Base-by-base conservation (phyloP, 2,888 invertebrate species). In the Saturnia japonica region DNA sequence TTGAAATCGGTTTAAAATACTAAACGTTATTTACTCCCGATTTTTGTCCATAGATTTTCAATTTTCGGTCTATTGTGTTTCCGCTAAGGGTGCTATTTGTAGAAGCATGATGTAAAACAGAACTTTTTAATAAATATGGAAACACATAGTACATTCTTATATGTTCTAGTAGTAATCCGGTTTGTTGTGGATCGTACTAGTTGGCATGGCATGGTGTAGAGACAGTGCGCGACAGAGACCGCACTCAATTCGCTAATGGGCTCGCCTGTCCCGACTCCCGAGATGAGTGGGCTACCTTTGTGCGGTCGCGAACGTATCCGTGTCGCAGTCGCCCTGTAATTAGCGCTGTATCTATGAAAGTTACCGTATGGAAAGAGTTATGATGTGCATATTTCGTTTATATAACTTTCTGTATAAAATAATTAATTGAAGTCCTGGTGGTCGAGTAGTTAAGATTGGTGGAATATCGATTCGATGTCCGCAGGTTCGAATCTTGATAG, bases 181-280 rank as follows among this genome's bases (percentile, higher is more conserved):
- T 22, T n/a, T 54, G 57, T 28, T 25, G 57, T 28, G 57, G 19
- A 28, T 28, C 57, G 57, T 60, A 60, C 28, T 60, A 60, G 28
- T 69, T 34, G 62, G 34, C 34, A 6, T 34, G 34, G 34, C 34
- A 6, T 34, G 34, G n/a, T n/a, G n/a, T n/a, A n/a, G 34, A 62
- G 22, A 28, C 42, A 28, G 62, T 28, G 25, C 43, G 45, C 40
- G 60, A 60, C 19, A 45, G 16, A 57, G 34, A 57, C 57, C 22
- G 57, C 40, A 47, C 67, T 47, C 69, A 51, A 66, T 69, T 51
- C 64, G 47, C 40, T 69, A 69, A 69, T 69, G 68, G 68, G 43
- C 60, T 28, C 40, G 68, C 54, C 68, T 54, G 68, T 60, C 25
- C 57, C 57, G 57, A 60, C 54, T 60, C 11, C 57, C 28, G 57